A percentile compares a stretch with the other conserved stretches of the same genome.
phyloP scores from a whole-genome alignment of 2,888 invertebrate species.

The Papilio demoleus region DNA sequence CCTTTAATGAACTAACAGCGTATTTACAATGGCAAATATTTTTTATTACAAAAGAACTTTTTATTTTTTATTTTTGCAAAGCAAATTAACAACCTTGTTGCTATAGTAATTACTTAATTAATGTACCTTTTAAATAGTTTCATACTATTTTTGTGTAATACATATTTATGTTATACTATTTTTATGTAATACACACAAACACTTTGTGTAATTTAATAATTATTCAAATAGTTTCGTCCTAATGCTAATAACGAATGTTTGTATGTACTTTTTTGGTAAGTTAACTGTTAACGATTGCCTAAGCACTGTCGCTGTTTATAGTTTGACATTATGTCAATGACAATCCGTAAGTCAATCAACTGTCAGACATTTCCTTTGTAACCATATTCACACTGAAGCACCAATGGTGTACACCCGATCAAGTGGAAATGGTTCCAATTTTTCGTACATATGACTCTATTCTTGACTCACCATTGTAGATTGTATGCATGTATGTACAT shows the following conservation, averaged over 20 bases:
- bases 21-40: conserved; percentile 9
- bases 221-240: neutral
- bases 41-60: neutral
- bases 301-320: conserved; percentile 7
- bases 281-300: neutral
- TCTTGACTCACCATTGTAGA: no score
- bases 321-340: conserved; percentile 8
- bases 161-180: neutral
- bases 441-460: no score
- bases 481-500: neutral
- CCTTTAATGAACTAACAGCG: neutral
- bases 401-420: neutral
- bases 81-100: neutral
- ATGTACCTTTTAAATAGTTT: neutral
- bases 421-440: neutral
- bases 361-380: conserved; percentile 10
- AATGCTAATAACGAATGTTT: neutral
- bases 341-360: conserved; percentile 3
- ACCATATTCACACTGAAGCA: neutral
- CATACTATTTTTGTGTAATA: no score
- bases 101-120: neutral
- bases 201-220: neutral
- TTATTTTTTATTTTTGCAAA: neutral
- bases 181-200: neutral
- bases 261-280: neutral